phyloP scores from a whole-genome alignment of 2,888 invertebrate genomes.

The Malthinus flaveolus region DNA sequence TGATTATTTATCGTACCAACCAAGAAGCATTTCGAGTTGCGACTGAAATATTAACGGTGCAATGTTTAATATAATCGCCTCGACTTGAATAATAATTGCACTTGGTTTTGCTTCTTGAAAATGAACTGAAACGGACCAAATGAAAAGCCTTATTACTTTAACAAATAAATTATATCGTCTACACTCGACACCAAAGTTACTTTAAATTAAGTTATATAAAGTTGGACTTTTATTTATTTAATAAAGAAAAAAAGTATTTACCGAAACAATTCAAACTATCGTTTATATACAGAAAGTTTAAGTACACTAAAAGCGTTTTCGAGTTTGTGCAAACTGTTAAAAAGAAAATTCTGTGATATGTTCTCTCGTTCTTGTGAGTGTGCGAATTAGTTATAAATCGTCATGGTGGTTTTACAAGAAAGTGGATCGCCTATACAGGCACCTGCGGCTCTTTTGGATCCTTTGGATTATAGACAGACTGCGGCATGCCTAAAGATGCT shows the following conservation, averaged over 20 bases:
- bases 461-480: conserved; percentile 80
- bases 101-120: neutral
- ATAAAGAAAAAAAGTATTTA: neutral
- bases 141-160: conserved; percentile 14
- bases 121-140: conserved; percentile 13
- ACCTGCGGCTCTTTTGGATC: conserved; percentile 64
- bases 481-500: conserved; percentile 86
- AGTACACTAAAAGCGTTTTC: conserved; percentile 26
- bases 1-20: neutral
- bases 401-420: conserved; percentile 76
- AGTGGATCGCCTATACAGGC: conserved; percentile 63
- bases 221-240: neutral
- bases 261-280: neutral
- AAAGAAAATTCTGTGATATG: conserved; percentile 25
- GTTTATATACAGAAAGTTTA: conserved; percentile 1
- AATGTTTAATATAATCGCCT: no score
- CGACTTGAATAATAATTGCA: no score
- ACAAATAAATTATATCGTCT: neutral
- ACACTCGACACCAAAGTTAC: conserved; percentile 9
- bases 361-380: conserved; percentile 19
- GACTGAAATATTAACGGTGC: no score
- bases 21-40: neutral
- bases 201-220: neutral
- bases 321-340: conserved; percentile 4
- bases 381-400: conserved; percentile 24